A percentile compares a stretch with the other conserved stretches of the same genome.
These are phyloP conservation scores for Zaprionus davidi DNA, from an alignment of 1,140 invertebrate species.

Conservation along the genomic window DNA sequence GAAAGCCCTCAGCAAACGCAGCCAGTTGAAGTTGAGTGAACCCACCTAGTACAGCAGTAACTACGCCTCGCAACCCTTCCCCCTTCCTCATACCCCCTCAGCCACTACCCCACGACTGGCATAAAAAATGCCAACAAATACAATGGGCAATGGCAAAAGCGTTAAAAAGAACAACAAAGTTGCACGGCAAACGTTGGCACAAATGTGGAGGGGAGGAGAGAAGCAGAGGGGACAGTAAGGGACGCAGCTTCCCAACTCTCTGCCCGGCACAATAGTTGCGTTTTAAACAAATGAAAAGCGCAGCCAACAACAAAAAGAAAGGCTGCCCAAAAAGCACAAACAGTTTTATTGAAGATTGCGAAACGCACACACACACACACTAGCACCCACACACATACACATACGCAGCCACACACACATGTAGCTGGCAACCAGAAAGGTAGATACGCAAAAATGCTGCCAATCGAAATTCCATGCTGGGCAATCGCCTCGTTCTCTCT, in stretches of 20 bases:
- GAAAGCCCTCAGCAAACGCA: slow-evolving; percentile 50
- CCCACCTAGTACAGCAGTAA: background rate
- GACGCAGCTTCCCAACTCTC: background rate
- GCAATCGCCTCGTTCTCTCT: slow-evolving; percentile 4
- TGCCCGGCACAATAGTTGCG: slow-evolving; percentile 69
- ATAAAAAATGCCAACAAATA: slow-evolving; percentile 77
- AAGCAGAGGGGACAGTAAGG: background rate
- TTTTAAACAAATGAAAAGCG: slow-evolving; percentile 80
- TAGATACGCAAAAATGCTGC: slow-evolving; percentile 75
- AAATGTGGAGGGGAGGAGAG: background rate
- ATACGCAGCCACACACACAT: slow-evolving; percentile 17
- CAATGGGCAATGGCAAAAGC: slow-evolving; percentile 75
- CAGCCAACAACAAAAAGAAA: slow-evolving; percentile 44
- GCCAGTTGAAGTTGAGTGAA: slow-evolving; percentile 27
- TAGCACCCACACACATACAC: slow-evolving; percentile 14
- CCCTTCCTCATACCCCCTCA: background rate
- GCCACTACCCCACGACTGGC: background rate
- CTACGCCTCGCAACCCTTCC: background rate
- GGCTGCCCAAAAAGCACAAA: slow-evolving; percentile 63
- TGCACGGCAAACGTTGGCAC: slow-evolving; percentile 36
- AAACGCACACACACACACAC: slow-evolving; percentile 50
- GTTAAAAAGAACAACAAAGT: slow-evolving; percentile 81
- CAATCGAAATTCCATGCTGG: slow-evolving; percentile 68
- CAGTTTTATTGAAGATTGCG: slow-evolving; percentile 80
- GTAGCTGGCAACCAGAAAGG: slow-evolving; percentile 57